Evolutionary conservation across 2,888 invertebrate species (phyloP).

Genomic region (Diplazon laetatorius): DNA sequence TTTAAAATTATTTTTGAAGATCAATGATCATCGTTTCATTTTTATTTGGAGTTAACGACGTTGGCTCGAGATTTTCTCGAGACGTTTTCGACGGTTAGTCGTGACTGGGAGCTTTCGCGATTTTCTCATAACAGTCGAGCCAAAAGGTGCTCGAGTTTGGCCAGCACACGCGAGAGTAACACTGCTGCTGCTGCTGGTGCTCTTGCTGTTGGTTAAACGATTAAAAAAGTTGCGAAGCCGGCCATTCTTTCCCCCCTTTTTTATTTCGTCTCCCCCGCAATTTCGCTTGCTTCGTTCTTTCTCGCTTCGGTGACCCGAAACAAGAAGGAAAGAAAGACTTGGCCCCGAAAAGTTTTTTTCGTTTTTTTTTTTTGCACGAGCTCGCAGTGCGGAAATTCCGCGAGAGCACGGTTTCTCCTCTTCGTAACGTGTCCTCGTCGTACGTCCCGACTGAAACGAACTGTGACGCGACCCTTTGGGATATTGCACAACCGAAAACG

Average conservation of each 20-base stretch:
- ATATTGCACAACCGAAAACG: background rate
- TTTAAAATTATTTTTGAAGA: background rate
- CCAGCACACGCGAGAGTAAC: constrained; percentile 1
- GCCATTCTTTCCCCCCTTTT: constrained; percentile 12
- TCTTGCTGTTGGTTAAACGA: constrained; percentile 44
- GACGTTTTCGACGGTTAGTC: background rate
- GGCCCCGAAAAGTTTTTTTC: constrained; percentile 44
- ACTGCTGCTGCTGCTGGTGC: background rate
- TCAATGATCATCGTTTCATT: background rate
- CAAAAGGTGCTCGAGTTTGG: constrained; percentile 15
- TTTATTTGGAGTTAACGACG: background rate
- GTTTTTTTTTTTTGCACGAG: no score
- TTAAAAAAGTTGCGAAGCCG: constrained; percentile 57
- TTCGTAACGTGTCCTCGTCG: background rate
- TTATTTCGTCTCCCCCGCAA: background rate
- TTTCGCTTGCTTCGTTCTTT: constrained; percentile 30
- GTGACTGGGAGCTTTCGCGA: constrained; percentile 2
- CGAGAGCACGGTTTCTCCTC: background rate
- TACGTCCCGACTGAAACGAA: background rate
- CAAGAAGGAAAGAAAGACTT: constrained; percentile 50
- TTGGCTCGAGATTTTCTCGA: background rate
- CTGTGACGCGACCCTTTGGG: background rate
- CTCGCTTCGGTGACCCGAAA: constrained; percentile 47
- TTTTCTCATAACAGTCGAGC: constrained; percentile 21
- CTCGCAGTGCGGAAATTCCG: constrained; percentile 19